These are phyloP conservation scores for Varanus salvator DNA, from an alignment of 2,113 vertebrate genomes.

Conservation along the genomic window DNA sequence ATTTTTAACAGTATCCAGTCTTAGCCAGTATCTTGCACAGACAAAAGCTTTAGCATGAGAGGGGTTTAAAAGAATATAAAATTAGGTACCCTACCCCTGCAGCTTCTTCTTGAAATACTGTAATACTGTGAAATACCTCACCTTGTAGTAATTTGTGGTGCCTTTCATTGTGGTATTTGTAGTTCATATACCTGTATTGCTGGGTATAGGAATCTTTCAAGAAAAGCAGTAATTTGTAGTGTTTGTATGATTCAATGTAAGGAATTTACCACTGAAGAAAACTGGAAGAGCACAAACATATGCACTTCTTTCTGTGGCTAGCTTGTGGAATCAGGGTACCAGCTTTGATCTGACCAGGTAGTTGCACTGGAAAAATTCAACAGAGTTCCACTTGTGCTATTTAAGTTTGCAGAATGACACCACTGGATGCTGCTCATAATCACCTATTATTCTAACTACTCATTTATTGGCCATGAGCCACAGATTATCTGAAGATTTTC, in stretches of 20 bases:
- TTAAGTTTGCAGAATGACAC: too few relatives aligned
- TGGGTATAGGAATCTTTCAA: slow-evolving; percentile 70
- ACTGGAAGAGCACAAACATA: background rate
- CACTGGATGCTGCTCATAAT: too few relatives aligned
- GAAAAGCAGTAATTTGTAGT: slow-evolving; percentile 68
- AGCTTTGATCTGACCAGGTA: too few relatives aligned
- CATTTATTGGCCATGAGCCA: too few relatives aligned
- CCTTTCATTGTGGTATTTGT: slow-evolving; percentile 54
- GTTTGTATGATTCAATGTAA: slow-evolving; percentile 56
- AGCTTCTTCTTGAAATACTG: slow-evolving; percentile 15
- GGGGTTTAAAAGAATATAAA: background rate
- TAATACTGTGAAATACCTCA: background rate
- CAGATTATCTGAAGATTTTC: too few relatives aligned
- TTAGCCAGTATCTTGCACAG: background rate
- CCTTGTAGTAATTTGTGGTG: slow-evolving; percentile 22
- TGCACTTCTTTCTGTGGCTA: background rate
- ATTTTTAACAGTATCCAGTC: background rate
- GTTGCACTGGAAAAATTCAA: too few relatives aligned
- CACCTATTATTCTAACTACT: too few relatives aligned
- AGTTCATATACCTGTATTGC: slow-evolving; percentile 70
- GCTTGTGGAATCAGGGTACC: too few relatives aligned
- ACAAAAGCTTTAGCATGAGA: rapidly evolving
- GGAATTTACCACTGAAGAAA: background rate
- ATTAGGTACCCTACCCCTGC: slow-evolving; percentile 15
- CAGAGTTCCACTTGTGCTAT: too few relatives aligned